Conservation (phyloP, 2,797 vertebrate genomes). For the Takifugu ocellatus region DNA sequence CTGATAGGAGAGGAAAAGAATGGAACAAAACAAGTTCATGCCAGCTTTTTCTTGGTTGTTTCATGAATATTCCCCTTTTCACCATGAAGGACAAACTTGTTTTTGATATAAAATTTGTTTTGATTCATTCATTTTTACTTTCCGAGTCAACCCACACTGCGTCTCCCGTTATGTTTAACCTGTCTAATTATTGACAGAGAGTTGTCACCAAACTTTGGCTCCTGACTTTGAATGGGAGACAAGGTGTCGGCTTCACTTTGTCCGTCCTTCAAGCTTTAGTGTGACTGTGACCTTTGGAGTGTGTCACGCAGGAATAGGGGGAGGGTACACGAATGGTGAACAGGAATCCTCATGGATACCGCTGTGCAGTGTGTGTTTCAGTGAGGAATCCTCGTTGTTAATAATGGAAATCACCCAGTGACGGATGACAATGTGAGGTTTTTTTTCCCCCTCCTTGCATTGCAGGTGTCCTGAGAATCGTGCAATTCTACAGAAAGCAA, state of each 20-base stretch:
- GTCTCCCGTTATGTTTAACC: background rate
- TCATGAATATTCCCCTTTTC: too few relatives aligned
- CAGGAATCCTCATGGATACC: slow-evolving; percentile 62
- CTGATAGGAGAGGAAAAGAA: too few relatives aligned
- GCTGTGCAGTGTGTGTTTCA: slow-evolving; percentile 34
- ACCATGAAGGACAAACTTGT: too few relatives aligned
- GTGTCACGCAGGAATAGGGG: slow-evolving; percentile 70
- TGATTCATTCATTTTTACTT: too few relatives aligned
- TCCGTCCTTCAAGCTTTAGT: slow-evolving; percentile 81
- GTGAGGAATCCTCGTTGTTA: slow-evolving; percentile 22
- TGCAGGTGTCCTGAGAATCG: slow-evolving; percentile 69
- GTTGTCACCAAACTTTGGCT: slow-evolving; percentile 57
- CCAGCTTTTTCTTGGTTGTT: too few relatives aligned
- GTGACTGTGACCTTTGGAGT: slow-evolving; percentile 84
- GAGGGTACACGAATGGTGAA: slow-evolving; percentile 59
- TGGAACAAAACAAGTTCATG: too few relatives aligned
- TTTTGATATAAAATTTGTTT: too few relatives aligned
- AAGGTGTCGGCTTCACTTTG: slow-evolving; percentile 67
- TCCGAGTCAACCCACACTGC: background rate
- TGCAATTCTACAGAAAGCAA: slow-evolving; percentile 47
- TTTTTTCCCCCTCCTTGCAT: slow-evolving; percentile 39
- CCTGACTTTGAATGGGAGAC: slow-evolving; percentile 56
- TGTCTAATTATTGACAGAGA: slow-evolving; percentile 55
- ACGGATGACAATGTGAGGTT: background rate
- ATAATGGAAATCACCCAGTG: background rate